Conservation (phyloP, 2,113 vertebrate genomes). For the Hippocampus comes region DNA sequence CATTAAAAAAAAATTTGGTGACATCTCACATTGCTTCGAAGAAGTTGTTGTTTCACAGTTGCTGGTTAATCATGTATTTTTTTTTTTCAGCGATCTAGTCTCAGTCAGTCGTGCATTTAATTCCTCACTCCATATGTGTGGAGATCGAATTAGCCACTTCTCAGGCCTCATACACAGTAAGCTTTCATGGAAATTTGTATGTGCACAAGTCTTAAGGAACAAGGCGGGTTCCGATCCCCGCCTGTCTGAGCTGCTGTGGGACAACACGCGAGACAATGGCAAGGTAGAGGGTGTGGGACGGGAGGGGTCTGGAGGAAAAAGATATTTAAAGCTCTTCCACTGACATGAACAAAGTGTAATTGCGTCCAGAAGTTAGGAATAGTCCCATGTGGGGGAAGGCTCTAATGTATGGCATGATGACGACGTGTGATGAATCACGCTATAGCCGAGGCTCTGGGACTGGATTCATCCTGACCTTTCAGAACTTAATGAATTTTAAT, state of each 20-base stretch:
- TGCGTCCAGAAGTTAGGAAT: not conserved
- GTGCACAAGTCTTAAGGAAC: conserved; percentile 52
- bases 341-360: not conserved
- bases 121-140: conserved; percentile 22
- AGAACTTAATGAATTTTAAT: conserved; percentile 63
- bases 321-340: conserved; percentile 11
- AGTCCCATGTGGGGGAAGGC: not conserved
- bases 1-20: too few species aligned
- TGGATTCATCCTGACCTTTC: conserved; percentile 65
- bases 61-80: not conserved
- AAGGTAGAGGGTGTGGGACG: conserved; percentile 40
- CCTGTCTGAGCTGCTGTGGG: conserved; percentile 44
- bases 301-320: conserved; percentile 31
- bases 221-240: conserved; percentile 56
- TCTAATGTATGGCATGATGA: not conserved
- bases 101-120: not conserved
- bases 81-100: not conserved
- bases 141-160: conserved; percentile 27
- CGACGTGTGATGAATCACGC: not conserved
- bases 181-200: conserved; percentile 25
- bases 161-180: conserved; percentile 7
- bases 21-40: too few species aligned
- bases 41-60: not conserved
- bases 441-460: conserved; percentile 23
- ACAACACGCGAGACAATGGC: conserved; percentile 46